phyloP scores from a whole-genome alignment of 1,140 invertebrate species.

The Pissodes strobi region DNA sequence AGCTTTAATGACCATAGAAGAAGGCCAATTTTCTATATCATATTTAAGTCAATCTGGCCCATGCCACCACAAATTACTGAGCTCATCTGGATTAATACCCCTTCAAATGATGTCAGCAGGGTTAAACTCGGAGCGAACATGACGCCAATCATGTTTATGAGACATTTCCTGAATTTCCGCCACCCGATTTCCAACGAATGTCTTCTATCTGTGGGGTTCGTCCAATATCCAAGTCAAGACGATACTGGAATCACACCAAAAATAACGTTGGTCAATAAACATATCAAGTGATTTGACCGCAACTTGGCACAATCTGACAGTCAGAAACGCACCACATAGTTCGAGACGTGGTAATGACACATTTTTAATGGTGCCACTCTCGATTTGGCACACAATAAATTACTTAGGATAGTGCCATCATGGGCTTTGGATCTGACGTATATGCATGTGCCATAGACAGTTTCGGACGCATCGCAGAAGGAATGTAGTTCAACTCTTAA shows the following conservation, averaged over 20 bases:
- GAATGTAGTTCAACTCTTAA: slow-evolving; percentile 4
- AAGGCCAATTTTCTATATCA: too few species aligned
- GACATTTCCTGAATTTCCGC: too few species aligned
- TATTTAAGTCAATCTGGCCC: too few species aligned
- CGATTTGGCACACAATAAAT: slow-evolving; percentile 29
- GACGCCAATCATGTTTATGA: too few species aligned
- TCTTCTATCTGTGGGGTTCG: too few species aligned
- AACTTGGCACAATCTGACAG: slow-evolving; percentile 36
- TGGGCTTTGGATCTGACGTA: slow-evolving; percentile 30
- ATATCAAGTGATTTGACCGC: slow-evolving; percentile 37
- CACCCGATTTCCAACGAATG: too few species aligned
- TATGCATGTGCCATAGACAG: slow-evolving; percentile 34
- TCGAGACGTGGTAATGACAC: slow-evolving; percentile 35
- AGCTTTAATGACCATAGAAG: too few species aligned
- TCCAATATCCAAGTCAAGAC: too few species aligned
- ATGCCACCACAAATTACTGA: too few species aligned
- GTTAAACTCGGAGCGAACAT: too few species aligned
- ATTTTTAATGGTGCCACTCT: slow-evolving; percentile 37
- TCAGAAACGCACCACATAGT: slow-evolving; percentile 43
- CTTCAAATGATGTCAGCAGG: too few species aligned
- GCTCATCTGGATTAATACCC: too few species aligned
- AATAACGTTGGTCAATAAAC: slow-evolving; percentile 23
- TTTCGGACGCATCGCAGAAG: slow-evolving; percentile 44
- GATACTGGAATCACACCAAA: slow-evolving; percentile 54
- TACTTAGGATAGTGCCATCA: not conserved